Evolutionary conservation across 2,888 invertebrate species (phyloP).

Genomic region (Dryomyza anilis): DNA sequence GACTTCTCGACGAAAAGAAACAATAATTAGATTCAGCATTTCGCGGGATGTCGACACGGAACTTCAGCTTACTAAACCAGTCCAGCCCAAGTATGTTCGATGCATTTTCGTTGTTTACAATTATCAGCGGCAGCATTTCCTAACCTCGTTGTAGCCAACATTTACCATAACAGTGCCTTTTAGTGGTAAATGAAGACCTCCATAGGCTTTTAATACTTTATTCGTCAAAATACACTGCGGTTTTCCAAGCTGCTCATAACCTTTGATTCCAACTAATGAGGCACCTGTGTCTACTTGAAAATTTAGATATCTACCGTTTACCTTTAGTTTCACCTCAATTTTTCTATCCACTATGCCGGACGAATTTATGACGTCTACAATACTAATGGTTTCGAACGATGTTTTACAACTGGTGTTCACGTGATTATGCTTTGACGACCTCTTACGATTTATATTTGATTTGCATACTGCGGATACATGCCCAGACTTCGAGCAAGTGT

Average conservation of each 20-base stretch:
- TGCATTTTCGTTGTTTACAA: no score
- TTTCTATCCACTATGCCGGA: constrained; percentile 7
- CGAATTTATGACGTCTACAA: no score
- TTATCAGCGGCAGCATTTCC: neutral
- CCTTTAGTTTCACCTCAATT: constrained; percentile 17
- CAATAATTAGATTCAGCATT: no score
- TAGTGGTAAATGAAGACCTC: neutral
- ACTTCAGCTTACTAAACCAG: no score
- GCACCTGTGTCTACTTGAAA: constrained; percentile 31
- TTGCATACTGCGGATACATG: constrained; percentile 28
- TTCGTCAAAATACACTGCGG: constrained; percentile 20
- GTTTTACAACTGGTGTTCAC: neutral
- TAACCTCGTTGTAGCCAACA: neutral
- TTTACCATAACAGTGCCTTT: constrained; percentile 8
- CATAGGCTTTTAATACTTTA: constrained; percentile 14
- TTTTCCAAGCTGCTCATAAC: constrained; percentile 2
- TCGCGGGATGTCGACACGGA: no score
- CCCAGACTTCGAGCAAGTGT: constrained; percentile 10
- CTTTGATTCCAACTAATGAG: neutral
- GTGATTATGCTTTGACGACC: neutral
- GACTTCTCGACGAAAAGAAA: no score
- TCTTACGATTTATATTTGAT: constrained; percentile 15
- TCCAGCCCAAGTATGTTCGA: no score
- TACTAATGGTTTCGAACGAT: neutral
- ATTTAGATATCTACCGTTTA: constrained; percentile 4